A percentile compares a stretch with the other conserved stretches of the same genome.
Conservation (phyloP, 2,888 invertebrate genomes). For the Dolichopus griseipennis region DNA sequence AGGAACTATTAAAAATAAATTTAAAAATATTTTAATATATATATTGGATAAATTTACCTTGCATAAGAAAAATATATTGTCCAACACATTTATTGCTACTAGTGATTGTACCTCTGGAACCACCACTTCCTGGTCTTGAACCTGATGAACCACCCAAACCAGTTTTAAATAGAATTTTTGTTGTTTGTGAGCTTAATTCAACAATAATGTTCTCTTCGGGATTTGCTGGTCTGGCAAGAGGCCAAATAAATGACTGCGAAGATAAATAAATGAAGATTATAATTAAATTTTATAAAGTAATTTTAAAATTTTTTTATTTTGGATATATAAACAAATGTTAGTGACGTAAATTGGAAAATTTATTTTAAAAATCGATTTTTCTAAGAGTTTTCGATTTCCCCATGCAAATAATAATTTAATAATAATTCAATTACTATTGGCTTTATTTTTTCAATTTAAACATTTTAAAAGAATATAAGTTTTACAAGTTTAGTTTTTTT, state of each 20-base stretch:
- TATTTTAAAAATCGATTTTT: too few species aligned
- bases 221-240: constrained; percentile 55
- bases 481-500: too few species aligned
- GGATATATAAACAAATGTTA: too few species aligned
- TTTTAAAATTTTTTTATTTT: not conserved
- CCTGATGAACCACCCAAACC: constrained; percentile 25
- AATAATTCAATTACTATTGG: too few species aligned
- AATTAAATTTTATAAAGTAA: not conserved
- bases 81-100: constrained; percentile 37
- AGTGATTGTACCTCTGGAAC: constrained; percentile 31
- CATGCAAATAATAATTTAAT: too few species aligned
- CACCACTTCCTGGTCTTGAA: constrained; percentile 26
- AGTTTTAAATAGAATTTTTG: constrained; percentile 34
- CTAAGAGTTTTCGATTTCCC: too few species aligned
- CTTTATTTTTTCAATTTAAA: too few species aligned
- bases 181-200: constrained; percentile 41
- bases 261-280: constrained; percentile 16
- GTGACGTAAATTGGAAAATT: too few species aligned
- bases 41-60: constrained; percentile 28
- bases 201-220: constrained; percentile 54
- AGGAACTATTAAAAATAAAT: constrained; percentile 14
- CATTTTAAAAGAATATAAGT: too few species aligned
- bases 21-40: constrained; percentile 2
- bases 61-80: constrained; percentile 35
- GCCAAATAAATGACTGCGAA: constrained; percentile 61